These are phyloP conservation scores for Panurus biarmicus DNA, from an alignment of 2,113 vertebrate species.

Conservation along the genomic window DNA sequence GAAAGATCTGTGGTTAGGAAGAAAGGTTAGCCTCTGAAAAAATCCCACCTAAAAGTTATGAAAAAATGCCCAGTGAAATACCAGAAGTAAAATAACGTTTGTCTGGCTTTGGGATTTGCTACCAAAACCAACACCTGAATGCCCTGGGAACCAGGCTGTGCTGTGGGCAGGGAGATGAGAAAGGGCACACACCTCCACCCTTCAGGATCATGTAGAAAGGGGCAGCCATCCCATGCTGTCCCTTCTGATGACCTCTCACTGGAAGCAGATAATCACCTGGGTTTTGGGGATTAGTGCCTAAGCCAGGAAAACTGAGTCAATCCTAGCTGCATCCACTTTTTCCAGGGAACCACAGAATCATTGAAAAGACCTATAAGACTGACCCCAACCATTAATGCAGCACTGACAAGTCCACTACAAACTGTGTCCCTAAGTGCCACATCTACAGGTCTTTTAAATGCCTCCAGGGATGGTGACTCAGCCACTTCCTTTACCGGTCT, in stretches of 20 bases:
- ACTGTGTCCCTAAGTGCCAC: too few relatives aligned
- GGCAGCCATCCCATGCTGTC: too few relatives aligned
- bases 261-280: neutral
- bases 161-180: neutral
- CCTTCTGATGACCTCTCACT: neutral
- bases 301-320: neutral
- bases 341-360: neutral
- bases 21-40: neutral
- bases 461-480: neutral
- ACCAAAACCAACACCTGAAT: neutral
- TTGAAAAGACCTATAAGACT: neutral
- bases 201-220: neutral
- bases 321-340: neutral
- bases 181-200: neutral
- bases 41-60: neutral
- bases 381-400: fast-evolving
- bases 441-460: neutral
- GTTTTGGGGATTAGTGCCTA: neutral
- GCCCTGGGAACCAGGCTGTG: neutral
- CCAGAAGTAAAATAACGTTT: neutral
- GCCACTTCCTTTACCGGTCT: neutral
- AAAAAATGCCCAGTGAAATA: neutral
- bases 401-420: fast-evolving
- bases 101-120: neutral
- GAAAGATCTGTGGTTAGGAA: neutral